Base-by-base conservation (phyloP, 1,140 invertebrate genomes). In the Brachionus manjavacas region DNA sequence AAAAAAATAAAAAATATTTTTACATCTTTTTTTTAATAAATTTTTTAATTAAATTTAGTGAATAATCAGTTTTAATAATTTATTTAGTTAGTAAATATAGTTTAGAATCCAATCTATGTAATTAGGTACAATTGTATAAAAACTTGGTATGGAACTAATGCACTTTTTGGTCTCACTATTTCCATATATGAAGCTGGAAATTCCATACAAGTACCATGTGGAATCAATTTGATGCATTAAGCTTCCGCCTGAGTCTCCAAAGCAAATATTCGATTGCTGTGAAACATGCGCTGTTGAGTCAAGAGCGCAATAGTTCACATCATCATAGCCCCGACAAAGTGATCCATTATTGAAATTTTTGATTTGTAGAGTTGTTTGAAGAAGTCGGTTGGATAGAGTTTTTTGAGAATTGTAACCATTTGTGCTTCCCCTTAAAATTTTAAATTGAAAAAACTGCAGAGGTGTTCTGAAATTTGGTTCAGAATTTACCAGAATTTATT, bases 81-180 rank as follows among this genome's bases (percentile, higher is more conserved):
- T 7, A 35, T 35, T 35, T 35, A 35, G 7, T 35, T 35, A 35
- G 31, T 9, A 35, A 72, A 72, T 41, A 41, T 72, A 8, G 1
- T 20, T 72, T 41, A 12, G 28, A 7, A 76, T 76, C 72, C 72
- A 76, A 46, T 76, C 25, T 28, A 76, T 49, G 41, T 49, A 76
- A 3, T 76, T 76, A 2, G 72, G 72, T 7, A 76, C 72, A 76
- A 76, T 76, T 49, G 72, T 76, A n/a, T 76, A 76, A 76, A 76
- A 76, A 12, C 72, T 76, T 9, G 72, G 72, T 31, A 76, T 49
- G 12, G 20, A 20, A 23, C 46, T 76, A 23, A 76, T 20, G n/a
- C 72, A 76, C 8, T 49, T 46, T 49, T 76, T 76, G 6, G 41
- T 76, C 7, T 49, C 9, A 49, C 20, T 25, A 76, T 76, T n/a